A percentile compares a stretch with the other conserved stretches of the same genome.
Evolutionary conservation across 2,797 vertebrate species (phyloP).

Genomic region (Falco cherrug): DNA sequence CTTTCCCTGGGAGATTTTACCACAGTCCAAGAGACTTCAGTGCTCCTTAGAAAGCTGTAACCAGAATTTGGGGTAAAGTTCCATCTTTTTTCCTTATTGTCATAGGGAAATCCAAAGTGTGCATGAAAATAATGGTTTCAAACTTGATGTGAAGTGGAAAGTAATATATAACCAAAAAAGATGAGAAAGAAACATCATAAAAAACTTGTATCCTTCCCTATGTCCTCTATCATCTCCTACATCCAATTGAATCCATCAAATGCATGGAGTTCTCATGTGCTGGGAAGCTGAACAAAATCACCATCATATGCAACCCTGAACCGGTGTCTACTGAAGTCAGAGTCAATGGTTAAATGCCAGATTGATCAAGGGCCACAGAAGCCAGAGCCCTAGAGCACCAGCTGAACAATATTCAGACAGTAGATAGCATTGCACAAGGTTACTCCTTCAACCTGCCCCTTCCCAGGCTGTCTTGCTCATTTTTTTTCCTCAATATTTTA

Average conservation of each 20-base stretch:
- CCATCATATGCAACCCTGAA: neutral
- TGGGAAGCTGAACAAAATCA: neutral
- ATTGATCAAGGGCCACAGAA: neutral
- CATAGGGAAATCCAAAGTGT: neutral
- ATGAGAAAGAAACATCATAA: neutral
- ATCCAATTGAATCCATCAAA: neutral
- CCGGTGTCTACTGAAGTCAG: neutral
- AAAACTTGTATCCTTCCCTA: neutral
- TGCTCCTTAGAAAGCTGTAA: conserved; percentile 52
- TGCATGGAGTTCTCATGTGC: neutral
- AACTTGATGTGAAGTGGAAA: neutral
- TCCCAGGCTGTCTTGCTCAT: neutral
- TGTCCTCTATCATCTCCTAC: neutral
- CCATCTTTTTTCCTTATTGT: neutral
- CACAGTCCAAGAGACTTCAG: conserved; percentile 46
- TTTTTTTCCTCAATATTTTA: conserved; percentile 7
- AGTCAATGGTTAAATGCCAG: neutral
- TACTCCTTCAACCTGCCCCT: neutral
- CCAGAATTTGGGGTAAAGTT: neutral
- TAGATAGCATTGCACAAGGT: neutral
- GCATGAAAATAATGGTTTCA: neutral
- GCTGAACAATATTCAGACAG: neutral
- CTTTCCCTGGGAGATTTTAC: conserved; percentile 56
- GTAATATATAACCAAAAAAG: neutral
- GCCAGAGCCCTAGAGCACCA: neutral